A percentile compares a stretch with the other conserved stretches of the same genome.
phyloP scores from a whole-genome alignment of 2,888 invertebrate genomes.

The Drosophila neotestacea region DNA sequence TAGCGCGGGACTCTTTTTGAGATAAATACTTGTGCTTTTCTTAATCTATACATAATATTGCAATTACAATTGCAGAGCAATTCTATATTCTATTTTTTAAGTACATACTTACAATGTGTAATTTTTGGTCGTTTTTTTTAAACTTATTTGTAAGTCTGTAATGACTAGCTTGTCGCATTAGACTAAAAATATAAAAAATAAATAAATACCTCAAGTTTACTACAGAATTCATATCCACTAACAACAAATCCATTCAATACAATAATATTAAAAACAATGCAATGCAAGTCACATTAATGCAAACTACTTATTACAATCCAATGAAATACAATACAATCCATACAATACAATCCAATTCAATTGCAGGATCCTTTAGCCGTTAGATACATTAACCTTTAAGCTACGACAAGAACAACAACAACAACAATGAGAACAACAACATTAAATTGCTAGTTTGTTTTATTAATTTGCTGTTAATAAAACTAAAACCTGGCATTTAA shows the following conservation, averaged over 20 bases:
- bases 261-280: background rate
- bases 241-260: background rate
- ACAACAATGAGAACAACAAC: conserved; percentile 1
- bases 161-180: no score
- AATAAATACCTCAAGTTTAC: background rate
- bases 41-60: no score
- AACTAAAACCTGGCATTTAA: conserved; percentile 49
- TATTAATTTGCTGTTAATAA: conserved; percentile 22
- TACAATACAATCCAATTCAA: conserved; percentile 4
- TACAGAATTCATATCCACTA: background rate
- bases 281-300: background rate
- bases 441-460: background rate
- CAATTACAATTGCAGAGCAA: no score
- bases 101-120: no score
- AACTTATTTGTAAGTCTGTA: no score
- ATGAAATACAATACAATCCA: conserved; percentile 2
- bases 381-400: conserved; percentile 6
- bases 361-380: background rate
- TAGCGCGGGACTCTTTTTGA: background rate
- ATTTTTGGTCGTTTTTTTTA: no score
- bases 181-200: no score
- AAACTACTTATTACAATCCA: background rate
- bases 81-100: no score
- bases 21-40: background rate
- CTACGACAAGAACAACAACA: conserved; percentile 3